A percentile compares a stretch with the other conserved stretches of the same genome.
Conservation (phyloP, 1,140 invertebrate species). For the Leptinotarsa undecemlineata region DNA sequence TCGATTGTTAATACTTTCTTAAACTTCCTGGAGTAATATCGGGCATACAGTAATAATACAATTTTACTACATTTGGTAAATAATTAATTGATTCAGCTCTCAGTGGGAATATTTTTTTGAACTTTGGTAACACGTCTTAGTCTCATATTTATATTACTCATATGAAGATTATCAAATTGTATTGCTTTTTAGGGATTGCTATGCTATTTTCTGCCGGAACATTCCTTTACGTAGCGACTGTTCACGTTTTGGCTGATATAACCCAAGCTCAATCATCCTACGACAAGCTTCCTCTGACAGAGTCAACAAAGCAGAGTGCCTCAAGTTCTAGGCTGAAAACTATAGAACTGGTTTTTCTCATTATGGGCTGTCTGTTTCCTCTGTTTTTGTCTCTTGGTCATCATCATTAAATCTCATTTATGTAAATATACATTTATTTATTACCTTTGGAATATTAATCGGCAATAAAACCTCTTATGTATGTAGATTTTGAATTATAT, state of each 20-base stretch:
- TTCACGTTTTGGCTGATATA: conserved; percentile 95
- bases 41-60: too few relatives aligned
- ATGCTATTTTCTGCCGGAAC: conserved; percentile 99
- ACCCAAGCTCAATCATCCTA: conserved; percentile 59
- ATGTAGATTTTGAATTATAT: too few relatives aligned
- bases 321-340: conserved; percentile 59
- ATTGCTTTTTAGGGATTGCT: conserved; percentile 74
- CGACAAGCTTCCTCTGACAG: conserved; percentile 50
- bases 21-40: too few relatives aligned
- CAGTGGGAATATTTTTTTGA: not conserved
- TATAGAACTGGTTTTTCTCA: conserved; percentile 80
- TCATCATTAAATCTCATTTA: conserved; percentile 73
- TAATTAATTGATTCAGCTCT: not conserved
- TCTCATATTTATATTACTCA: not conserved
- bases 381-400: conserved; percentile 88
- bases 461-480: too few relatives aligned
- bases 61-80: not conserved
- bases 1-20: too few relatives aligned
- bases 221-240: conserved; percentile 97
- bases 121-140: not conserved
- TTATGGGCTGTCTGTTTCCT: conserved; percentile 84
- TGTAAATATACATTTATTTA: not conserved
- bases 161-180: not conserved
- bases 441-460: not conserved
- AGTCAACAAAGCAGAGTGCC: conserved; percentile 53